These are phyloP conservation scores for Oncorhynchus tshawytscha DNA, from an alignment of 2,113 vertebrate genomes.

Conservation along the genomic window DNA sequence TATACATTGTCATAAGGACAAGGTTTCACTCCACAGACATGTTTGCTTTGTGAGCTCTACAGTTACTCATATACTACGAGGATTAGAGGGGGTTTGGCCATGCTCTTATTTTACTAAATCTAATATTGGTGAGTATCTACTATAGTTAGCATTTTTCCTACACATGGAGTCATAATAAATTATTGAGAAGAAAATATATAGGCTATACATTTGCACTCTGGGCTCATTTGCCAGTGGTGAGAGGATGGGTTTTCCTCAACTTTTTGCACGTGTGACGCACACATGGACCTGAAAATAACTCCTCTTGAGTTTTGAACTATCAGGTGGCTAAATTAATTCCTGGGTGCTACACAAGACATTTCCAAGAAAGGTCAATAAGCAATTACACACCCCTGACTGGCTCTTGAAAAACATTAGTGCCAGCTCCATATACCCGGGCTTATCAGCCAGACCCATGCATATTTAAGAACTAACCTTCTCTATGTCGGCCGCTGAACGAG, in stretches of 20 bases:
- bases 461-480: slow-evolving; percentile 30
- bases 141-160: neutral
- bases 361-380: slow-evolving; percentile 47
- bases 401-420: slow-evolving; percentile 29
- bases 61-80: neutral
- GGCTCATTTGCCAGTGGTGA: neutral
- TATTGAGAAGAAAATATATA: neutral
- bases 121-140: slow-evolving; percentile 2
- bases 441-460: slow-evolving; percentile 43
- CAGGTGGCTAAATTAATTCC: slow-evolving; percentile 6
- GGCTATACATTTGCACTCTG: neutral
- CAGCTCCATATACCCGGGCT: slow-evolving; percentile 17
- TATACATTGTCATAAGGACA: neutral
- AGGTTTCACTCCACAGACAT: neutral
- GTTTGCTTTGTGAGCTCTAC: neutral
- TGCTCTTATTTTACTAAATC: neutral
- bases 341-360: slow-evolving; percentile 1
- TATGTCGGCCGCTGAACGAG: neutral
- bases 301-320: neutral
- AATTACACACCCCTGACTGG: slow-evolving; percentile 36
- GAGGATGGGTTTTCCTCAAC: neutral
- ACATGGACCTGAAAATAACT: slow-evolving; percentile 12
- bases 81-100: neutral
- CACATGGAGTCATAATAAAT: neutral
- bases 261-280: neutral